A percentile compares a stretch with the other conserved stretches of the same genome.
phyloP scores from a whole-genome alignment of 2,888 invertebrate species.

The Acleris sparsana region DNA sequence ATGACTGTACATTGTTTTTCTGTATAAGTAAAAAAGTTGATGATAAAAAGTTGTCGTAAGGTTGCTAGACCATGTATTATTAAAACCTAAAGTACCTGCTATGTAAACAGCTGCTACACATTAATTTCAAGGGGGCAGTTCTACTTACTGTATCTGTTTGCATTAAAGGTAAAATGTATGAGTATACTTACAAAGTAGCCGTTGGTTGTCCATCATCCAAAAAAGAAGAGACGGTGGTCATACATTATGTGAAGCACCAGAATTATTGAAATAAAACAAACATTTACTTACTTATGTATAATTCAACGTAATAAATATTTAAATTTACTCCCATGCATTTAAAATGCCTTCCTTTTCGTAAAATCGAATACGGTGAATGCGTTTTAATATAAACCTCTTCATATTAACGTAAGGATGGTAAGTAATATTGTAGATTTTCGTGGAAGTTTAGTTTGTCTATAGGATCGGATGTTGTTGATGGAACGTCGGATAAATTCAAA shows the following conservation, averaged over 20 bases:
- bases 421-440: neutral
- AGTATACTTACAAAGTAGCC: neutral
- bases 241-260: constrained; percentile 1
- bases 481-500: constrained; percentile 5
- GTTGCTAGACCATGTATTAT: no score
- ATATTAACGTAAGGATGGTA: constrained; percentile 11
- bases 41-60: no score
- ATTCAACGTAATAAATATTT: constrained; percentile 35
- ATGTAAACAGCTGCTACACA: no score
- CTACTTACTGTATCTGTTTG: no score
- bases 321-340: constrained; percentile 25
- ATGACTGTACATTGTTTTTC: no score
- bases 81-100: no score
- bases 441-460: neutral
- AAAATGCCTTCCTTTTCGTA: constrained; percentile 25
- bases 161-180: no score
- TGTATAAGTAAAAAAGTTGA: no score
- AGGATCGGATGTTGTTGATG: constrained; percentile 3
- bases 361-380: constrained; percentile 24
- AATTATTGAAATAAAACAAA: constrained; percentile 26
- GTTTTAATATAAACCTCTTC: constrained; percentile 22
- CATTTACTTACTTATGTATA: constrained; percentile 23
- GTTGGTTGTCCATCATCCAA: neutral
- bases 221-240: neutral
- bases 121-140: no score